These are phyloP conservation scores for Parapsyche elsis DNA, from an alignment of 1,140 invertebrate species.

Conservation along the genomic window DNA sequence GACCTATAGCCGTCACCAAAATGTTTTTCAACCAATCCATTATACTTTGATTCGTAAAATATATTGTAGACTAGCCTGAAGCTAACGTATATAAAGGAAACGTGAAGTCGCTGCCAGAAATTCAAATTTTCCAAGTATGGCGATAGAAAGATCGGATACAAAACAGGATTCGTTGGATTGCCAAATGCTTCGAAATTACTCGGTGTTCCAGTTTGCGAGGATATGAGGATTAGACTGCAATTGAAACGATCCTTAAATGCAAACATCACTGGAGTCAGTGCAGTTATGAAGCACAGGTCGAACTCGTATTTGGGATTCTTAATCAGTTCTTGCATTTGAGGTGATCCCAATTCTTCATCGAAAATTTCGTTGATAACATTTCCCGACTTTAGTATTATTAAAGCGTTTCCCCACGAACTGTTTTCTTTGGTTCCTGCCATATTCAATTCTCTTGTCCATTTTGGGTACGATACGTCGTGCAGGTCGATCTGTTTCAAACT, in stretches of 20 bases:
- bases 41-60: background rate
- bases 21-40: conserved; percentile 49
- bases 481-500: conserved; percentile 62
- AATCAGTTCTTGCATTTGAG: conserved; percentile 57
- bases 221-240: conserved; percentile 58
- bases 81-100: conserved; percentile 21
- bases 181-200: conserved; percentile 57
- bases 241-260: conserved; percentile 58
- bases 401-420: conserved; percentile 23
- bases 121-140: conserved; percentile 42
- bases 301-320: conserved; percentile 58
- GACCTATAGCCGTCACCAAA: conserved; percentile 55
- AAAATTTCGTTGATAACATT: conserved; percentile 29
- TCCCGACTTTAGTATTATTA: conserved; percentile 15
- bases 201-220: conserved; percentile 54
- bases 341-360: conserved; percentile 52
- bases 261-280: conserved; percentile 55
- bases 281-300: conserved; percentile 60
- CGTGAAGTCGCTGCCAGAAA: conserved; percentile 58
- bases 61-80: background rate
- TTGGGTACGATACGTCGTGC: conserved; percentile 56
- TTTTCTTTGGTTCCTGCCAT: background rate
- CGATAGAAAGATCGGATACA: conserved; percentile 57
- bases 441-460: background rate
- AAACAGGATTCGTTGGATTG: conserved; percentile 58